Evolutionary conservation across 2,888 invertebrate genomes (phyloP).

Genomic region (Neocrepidodera transversa): DNA sequence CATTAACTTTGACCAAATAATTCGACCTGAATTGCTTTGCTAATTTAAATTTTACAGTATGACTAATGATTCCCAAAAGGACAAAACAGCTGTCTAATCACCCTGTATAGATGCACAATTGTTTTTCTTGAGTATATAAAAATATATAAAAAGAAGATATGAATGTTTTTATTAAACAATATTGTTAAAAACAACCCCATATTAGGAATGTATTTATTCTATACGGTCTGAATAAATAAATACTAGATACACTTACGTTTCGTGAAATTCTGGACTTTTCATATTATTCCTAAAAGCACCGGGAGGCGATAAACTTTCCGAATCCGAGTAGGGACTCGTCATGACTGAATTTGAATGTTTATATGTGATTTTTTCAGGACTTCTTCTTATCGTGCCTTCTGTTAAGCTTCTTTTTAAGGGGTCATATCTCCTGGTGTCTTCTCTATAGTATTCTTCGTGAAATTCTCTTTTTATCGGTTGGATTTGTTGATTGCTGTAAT

Average conservation of each 20-base stretch:
- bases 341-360: constrained; percentile 47
- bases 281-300: constrained; percentile 56
- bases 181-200: too few species aligned
- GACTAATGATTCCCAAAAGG: too few species aligned
- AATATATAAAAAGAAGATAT: too few species aligned
- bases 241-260: constrained; percentile 63
- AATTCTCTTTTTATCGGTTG: constrained; percentile 56
- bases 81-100: too few species aligned
- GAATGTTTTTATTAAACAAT: too few species aligned
- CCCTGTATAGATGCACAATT: too few species aligned
- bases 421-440: constrained; percentile 55
- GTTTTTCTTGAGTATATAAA: too few species aligned
- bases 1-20: too few species aligned
- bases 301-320: constrained; percentile 59
- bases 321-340: constrained; percentile 57
- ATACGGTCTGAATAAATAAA: too few species aligned
- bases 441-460: constrained; percentile 57
- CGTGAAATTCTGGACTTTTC: constrained; percentile 61
- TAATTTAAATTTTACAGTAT: too few species aligned
- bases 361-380: constrained; percentile 50
- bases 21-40: too few species aligned
- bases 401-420: constrained; percentile 59
- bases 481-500: constrained; percentile 1
- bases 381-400: constrained; percentile 56
- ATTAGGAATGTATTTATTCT: too few species aligned